Conservation (phyloP, 2,797 vertebrate species). For the Darevskia nairensis region DNA sequence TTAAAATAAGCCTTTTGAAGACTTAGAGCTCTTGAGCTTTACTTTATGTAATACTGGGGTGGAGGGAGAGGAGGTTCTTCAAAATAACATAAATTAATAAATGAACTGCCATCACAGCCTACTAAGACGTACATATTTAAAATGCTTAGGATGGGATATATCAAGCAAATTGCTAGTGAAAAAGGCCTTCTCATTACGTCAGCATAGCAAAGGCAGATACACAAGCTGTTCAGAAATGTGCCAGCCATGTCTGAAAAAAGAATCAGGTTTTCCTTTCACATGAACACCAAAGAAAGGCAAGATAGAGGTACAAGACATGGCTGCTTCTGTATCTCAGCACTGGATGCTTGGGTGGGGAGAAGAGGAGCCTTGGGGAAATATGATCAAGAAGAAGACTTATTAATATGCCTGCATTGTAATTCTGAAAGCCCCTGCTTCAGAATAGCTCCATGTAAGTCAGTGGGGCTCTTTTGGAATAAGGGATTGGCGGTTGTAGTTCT, state of each 20-base stretch:
- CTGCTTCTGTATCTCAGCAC: neutral
- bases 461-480: neutral
- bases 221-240: neutral
- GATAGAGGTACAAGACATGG: neutral
- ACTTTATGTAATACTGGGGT: neutral
- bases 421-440: neutral
- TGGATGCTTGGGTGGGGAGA: neutral
- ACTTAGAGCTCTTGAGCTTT: neutral
- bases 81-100: neutral
- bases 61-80: too few species aligned
- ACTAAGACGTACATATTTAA: neutral
- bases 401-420: neutral
- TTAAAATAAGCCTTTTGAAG: neutral
- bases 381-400: neutral
- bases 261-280: neutral
- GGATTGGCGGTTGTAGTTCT: neutral
- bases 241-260: neutral
- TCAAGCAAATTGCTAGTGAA: neutral
- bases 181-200: neutral
- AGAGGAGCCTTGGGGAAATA: neutral
- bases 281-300: neutral
- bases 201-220: neutral
- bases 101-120: neutral
- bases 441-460: neutral
- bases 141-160: neutral